phyloP scores from a whole-genome alignment of 2,113 vertebrate genomes.

The Gopherus flavomarginatus region DNA sequence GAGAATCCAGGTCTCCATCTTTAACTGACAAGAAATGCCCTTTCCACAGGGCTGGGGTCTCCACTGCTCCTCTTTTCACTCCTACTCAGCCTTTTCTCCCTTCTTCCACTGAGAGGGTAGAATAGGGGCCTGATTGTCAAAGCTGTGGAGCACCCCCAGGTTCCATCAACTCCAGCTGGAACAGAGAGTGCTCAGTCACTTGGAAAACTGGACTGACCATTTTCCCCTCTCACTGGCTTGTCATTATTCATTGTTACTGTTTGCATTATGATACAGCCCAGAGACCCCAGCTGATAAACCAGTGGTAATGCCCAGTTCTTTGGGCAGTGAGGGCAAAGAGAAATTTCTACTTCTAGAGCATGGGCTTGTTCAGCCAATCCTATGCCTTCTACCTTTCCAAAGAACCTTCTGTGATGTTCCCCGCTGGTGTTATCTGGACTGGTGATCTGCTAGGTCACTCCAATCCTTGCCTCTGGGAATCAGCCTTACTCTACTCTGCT shows the following conservation, averaged over 20 bases:
- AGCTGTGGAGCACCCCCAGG: neutral
- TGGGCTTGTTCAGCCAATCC: neutral
- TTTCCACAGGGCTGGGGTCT: slow-evolving; percentile 23
- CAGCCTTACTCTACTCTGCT: no score
- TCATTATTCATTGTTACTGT: neutral
- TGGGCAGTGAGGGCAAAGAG: neutral
- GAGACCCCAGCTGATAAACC: neutral
- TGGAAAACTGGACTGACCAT: neutral
- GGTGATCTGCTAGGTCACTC: no score
- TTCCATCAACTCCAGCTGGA: neutral
- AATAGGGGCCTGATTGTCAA: neutral
- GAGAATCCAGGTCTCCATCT: neutral
- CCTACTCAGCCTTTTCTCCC: neutral
- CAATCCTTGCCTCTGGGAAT: no score
- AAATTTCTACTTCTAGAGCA: neutral
- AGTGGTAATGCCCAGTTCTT: neutral
- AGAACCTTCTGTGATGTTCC: neutral
- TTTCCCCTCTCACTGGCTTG: neutral
- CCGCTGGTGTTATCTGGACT: no score
- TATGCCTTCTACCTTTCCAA: neutral
- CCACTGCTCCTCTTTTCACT: slow-evolving; percentile 28
- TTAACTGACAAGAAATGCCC: neutral
- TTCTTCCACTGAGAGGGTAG: neutral
- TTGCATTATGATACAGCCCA: neutral
- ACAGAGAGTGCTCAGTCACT: neutral